Evolutionary conservation across 1,140 invertebrate genomes (phyloP), one percentile per base, ranked within the genome.

Genomic region (Stegodyphus dumicola): DNA sequence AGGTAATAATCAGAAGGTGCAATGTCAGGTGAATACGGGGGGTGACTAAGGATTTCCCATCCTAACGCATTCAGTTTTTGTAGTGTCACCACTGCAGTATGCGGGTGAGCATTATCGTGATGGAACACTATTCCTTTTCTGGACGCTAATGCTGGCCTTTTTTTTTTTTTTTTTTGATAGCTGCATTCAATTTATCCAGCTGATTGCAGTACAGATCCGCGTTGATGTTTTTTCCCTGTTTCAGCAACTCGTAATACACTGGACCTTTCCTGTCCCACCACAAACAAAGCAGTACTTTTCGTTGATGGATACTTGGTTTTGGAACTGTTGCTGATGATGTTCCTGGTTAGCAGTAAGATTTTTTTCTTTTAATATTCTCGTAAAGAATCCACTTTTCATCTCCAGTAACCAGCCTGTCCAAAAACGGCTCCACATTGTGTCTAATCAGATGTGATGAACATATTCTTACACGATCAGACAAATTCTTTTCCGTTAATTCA

Each of bases 121-220:
- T 33, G 33, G 33, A 33, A 33, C 33, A 33, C 33, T 33, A 33
- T 33, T 33, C 33, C 33, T 33, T 33, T 33, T 33, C 33, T 33
- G 33, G 33, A 33, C 33, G 33, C 33, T 33, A 33, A 33, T 33
- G 33, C 33, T 33, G 33, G 33, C 33, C 33, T 33, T 33, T 33
- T 33, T 33, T 33, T n/a, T n/a, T 77, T 77, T 77, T 74, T 77
- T 77, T 33, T 77, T 64, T 77, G 74, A 77, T 77, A 77, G 74
- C 74, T 77, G 74, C 74, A 64, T 77, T 77, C 74, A 77, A 65
- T 77, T 77, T 77, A 64, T 64, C 74, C 74, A 64, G 74, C 60
- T 77, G 33, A 77, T 77, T 77, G 74, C 54, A 64, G 56, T 77
- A 77, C 56, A 65, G 17, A 64, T 77, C 18, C 60, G 15, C 18